A percentile compares a stretch with the other conserved stretches of the same genome.
phyloP scores from a whole-genome alignment of 2,113 vertebrate genomes.

The Paramormyrops kingsleyae region DNA sequence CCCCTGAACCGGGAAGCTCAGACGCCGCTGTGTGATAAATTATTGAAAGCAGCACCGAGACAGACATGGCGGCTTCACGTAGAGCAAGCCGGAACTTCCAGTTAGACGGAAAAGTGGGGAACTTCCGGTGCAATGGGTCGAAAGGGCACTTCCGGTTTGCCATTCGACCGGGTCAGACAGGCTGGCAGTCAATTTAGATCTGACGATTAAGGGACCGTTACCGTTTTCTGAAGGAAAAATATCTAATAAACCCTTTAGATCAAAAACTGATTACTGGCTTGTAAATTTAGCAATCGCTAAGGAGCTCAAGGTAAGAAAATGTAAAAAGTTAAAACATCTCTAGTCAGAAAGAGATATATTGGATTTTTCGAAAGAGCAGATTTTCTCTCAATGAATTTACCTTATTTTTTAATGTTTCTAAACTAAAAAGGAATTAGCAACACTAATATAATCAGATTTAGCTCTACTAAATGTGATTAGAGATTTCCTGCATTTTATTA shows the following conservation, averaged over 20 bases:
- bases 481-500: not conserved
- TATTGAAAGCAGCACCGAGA: not conserved
- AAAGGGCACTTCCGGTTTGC: not conserved
- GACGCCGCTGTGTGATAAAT: not conserved
- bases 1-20: not conserved
- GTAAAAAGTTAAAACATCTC: not conserved
- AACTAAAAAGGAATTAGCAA: too few species aligned
- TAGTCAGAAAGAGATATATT: too few species aligned
- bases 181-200: not conserved
- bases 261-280: not conserved
- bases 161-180: not conserved
- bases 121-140: not conserved
- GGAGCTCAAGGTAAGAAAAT: not conserved
- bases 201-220: not conserved
- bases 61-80: conserved; percentile 17
- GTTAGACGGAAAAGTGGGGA: not conserved
- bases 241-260: not conserved
- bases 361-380: too few species aligned
- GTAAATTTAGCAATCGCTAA: not conserved
- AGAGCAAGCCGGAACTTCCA: conserved; percentile 20
- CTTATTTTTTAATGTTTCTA: too few species aligned
- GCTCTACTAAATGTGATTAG: too few species aligned
- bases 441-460: too few species aligned
- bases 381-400: too few species aligned
- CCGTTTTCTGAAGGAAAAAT: not conserved